Evolutionary conservation across 2,797 vertebrate species (phyloP), one percentile per base, ranked within the genome.

Genomic region (Myiotriccus ornatus): DNA sequence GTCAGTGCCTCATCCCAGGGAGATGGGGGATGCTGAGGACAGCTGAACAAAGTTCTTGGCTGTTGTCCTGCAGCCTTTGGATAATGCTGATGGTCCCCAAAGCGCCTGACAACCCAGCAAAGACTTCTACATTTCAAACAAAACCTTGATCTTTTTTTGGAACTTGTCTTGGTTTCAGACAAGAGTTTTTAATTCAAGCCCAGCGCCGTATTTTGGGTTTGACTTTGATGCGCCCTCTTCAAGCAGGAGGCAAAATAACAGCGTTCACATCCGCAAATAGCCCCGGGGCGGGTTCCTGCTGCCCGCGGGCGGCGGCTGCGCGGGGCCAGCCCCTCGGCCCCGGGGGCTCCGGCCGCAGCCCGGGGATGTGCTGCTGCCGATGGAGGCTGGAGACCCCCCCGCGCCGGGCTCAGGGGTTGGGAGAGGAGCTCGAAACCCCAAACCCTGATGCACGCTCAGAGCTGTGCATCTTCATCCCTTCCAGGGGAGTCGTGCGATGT

Each of bases 81-180:
- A 70, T 57, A 85, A 74, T 27, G 89, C 93, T 41, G 89, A 71
- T 3, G 3, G 86, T 92, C 84, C 93, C 93, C 9, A 10, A 90
- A 95, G 93, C 3, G 64, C 92, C 82, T 60, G 95, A 84, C 75
- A 87, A 24, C 81, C 79, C 71, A 24, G 84, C 87, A 25, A 69
- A 84, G 93, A 75, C 92, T 91, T 93, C 59, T 59, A 70, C 91
- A 84, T 94, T 93, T 95, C 89, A 97, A 78, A 92, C 41, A 87
- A 78, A 93, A 78, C 95, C 95, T 97, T 97, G 93, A 96, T 96
- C 96, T 95, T 94, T 96, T 96, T 95, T 95, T 95, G 94, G 93
- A 92, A 6, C 93, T 91, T 50, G 93, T 76, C 92, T 95, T 81
- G 96, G 96, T 93, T 95, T 95, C 92, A 85, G 69, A 93, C 79